Evolutionary conservation across 2,888 invertebrate genomes (phyloP).

Genomic region (Microctonus brassicae): DNA sequence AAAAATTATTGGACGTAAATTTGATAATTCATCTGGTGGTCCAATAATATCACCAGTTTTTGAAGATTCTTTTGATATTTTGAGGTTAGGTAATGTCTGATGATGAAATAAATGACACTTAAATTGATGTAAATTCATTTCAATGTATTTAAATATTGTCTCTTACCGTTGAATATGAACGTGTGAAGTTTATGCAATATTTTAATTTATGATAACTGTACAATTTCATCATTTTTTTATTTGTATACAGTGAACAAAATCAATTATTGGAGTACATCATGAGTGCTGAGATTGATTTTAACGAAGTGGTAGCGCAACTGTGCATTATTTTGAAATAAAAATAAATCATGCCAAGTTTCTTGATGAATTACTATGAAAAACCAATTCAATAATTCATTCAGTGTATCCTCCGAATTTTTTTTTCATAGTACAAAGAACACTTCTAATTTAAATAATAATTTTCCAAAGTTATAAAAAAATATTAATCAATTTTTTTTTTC

Average conservation of each 20-base stretch:
- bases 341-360: too few relatives aligned
- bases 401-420: too few relatives aligned
- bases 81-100: slow-evolving; percentile 7
- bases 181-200: slow-evolving; percentile 19
- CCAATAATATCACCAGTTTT: slow-evolving; percentile 76
- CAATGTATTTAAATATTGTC: not conserved
- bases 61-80: slow-evolving; percentile 23
- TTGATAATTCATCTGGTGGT: slow-evolving; percentile 85
- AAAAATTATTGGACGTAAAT: slow-evolving; percentile 81
- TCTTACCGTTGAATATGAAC: slow-evolving; percentile 34
- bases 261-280: too few relatives aligned
- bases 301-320: too few relatives aligned
- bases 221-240: slow-evolving; percentile 27
- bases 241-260: not conserved
- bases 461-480: too few relatives aligned
- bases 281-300: too few relatives aligned
- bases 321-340: too few relatives aligned
- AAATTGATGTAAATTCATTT: not conserved
- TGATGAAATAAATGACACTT: not conserved
- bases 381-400: too few relatives aligned
- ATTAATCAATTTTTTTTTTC: too few relatives aligned
- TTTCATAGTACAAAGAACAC: too few relatives aligned
- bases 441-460: too few relatives aligned
- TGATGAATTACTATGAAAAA: too few relatives aligned
- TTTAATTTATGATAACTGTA: slow-evolving; percentile 39